phyloP scores from a whole-genome alignment of 1,140 invertebrate species.

The Drosophila azteca region DNA sequence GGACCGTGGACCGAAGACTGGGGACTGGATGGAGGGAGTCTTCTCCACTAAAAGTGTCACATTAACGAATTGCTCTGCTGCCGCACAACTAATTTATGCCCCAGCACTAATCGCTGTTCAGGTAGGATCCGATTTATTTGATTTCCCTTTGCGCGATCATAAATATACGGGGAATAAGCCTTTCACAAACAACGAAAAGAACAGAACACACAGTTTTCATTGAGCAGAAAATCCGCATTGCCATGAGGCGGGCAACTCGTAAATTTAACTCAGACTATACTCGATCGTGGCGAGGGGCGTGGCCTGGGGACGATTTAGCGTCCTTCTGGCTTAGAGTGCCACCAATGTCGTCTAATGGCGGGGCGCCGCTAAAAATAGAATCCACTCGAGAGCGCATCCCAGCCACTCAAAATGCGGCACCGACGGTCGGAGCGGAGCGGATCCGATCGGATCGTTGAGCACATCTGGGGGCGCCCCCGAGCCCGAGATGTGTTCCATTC shows the following conservation, averaged over 20 bases:
- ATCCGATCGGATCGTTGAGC: constrained; percentile 36
- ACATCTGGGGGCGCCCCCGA: constrained; percentile 50
- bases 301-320: constrained; percentile 39
- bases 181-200: constrained; percentile 46
- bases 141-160: constrained; percentile 21
- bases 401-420: constrained; percentile 75
- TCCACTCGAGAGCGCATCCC: constrained; percentile 67
- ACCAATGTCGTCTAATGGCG: constrained; percentile 68
- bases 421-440: constrained; percentile 47
- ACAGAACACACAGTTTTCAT: constrained; percentile 31
- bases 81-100: constrained; percentile 61
- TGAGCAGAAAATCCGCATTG: constrained; percentile 51
- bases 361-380: constrained; percentile 76
- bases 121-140: constrained; percentile 71
- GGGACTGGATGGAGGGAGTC: background rate
- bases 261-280: constrained; percentile 24
- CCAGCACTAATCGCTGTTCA: constrained; percentile 55
- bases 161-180: constrained; percentile 51
- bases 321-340: constrained; percentile 64
- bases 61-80: constrained; percentile 75
- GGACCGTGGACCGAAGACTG: background rate
- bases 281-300: constrained; percentile 42
- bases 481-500: constrained; percentile 28
- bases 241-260: constrained; percentile 7
- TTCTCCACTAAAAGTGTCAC: constrained; percentile 76